A percentile compares a stretch with the other conserved stretches of the same genome.
phyloP scores from a whole-genome alignment of 35 echinoderm and acorn worm species.

The Amphiura filiformis region DNA sequence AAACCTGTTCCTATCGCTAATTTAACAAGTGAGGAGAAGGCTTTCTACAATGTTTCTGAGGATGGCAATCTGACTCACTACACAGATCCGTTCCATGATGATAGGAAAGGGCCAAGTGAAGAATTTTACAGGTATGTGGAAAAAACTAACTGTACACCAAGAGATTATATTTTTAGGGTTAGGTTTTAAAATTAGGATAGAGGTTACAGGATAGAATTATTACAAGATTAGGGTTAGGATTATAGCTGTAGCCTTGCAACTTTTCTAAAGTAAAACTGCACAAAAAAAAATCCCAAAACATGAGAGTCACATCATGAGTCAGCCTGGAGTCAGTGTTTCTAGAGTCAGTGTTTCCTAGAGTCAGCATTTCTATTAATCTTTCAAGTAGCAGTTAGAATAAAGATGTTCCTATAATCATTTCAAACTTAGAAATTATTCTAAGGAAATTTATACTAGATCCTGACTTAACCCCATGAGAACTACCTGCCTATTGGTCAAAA shows the following conservation, averaged over 20 bases:
- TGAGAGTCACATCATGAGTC: too few species aligned
- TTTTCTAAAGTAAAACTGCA: background rate
- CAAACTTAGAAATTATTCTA: too few species aligned
- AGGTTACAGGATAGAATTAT: background rate
- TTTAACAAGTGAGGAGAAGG: conserved; percentile 40
- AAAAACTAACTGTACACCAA: background rate
- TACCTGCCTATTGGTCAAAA: too few species aligned
- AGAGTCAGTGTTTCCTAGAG: too few species aligned
- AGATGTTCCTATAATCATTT: too few species aligned
- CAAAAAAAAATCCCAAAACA: too few species aligned
- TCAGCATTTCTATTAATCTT: too few species aligned
- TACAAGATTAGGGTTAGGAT: background rate
- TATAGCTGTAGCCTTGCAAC: background rate
- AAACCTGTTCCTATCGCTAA: conserved; percentile 40
- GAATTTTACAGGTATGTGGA: conserved; percentile 84
- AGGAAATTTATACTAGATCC: too few species aligned
- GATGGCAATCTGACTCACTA: conserved; percentile 51
- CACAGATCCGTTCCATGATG: conserved; percentile 53
- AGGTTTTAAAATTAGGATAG: background rate
- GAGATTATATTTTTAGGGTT: background rate
- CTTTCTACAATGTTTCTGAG: conserved; percentile 42
- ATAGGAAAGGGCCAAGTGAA: conserved; percentile 67
- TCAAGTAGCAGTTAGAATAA: too few species aligned
- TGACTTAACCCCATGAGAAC: too few species aligned
- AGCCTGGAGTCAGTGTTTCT: too few species aligned